Percentiles rank a stretch among this genome's conserved stretches.
Conservation (phyloP, 2,113 vertebrate species). For the Stegostoma tigrinum region DNA sequence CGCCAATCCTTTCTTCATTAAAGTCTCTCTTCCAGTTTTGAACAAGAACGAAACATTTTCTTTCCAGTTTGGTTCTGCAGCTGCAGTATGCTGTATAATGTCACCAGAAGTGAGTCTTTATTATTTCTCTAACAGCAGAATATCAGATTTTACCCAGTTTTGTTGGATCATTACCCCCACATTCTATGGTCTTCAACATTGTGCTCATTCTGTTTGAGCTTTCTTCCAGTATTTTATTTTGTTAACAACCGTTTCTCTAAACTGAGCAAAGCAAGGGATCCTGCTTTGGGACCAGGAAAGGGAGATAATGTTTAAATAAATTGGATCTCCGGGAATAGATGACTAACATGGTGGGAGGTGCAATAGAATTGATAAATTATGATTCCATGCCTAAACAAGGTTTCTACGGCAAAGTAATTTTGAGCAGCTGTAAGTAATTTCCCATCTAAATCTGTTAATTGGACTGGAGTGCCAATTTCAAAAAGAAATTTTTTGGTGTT, state of each 20-base stretch:
- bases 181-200: background rate
- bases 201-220: background rate
- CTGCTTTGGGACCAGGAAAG: background rate
- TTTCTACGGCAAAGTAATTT: conserved; percentile 1
- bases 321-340: background rate
- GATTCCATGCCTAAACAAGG: background rate
- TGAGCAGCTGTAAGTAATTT: conserved; percentile 8
- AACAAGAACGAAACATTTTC: background rate
- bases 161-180: background rate
- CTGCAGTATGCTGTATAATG: background rate
- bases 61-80: background rate
- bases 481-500: background rate
- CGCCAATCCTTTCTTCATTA: background rate
- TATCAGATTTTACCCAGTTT: background rate
- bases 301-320: background rate
- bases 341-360: conserved; percentile 17
- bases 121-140: background rate
- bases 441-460: conserved; percentile 11
- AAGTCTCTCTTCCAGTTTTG: background rate
- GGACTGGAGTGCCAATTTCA: background rate
- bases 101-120: background rate
- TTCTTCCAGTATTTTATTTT: background rate
- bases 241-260: background rate
- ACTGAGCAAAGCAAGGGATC: background rate
- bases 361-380: background rate